A percentile compares a stretch with the other conserved stretches of the same genome.
Conservation (phyloP, 2,797 vertebrate genomes). For the Scolopax bukidnonensis region DNA sequence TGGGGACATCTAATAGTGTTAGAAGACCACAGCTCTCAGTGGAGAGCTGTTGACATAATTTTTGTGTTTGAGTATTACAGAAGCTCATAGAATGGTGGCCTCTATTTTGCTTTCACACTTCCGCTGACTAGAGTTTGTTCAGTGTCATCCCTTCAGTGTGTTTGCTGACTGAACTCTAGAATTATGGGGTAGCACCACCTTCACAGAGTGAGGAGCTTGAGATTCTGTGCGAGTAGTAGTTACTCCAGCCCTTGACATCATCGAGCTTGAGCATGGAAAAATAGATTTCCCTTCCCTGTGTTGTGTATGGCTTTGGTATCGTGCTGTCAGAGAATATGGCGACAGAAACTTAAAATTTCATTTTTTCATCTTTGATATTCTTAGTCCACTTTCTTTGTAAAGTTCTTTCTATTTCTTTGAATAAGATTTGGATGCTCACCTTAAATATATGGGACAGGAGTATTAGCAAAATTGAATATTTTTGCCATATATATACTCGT, state of each 20-base stretch:
- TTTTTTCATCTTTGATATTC: background rate
- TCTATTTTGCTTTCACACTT: background rate
- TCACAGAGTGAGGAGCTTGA: background rate
- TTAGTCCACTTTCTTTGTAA: background rate
- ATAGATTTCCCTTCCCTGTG: background rate
- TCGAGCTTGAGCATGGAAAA: background rate
- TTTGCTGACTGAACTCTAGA: background rate
- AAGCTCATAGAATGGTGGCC: background rate
- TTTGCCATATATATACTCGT: background rate
- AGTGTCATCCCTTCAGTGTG: background rate
- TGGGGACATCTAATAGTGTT: background rate
- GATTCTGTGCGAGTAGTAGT: background rate
- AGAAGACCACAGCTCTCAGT: background rate
- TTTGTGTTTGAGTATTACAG: background rate
- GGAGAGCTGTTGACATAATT: background rate
- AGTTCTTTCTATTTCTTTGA: background rate
- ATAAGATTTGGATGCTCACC: background rate
- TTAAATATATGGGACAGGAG: background rate
- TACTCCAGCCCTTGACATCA: background rate
- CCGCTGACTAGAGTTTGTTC: background rate
- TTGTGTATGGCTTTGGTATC: background rate
- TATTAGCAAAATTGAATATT: background rate
- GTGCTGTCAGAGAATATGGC: background rate
- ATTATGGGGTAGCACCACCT: rapidly evolving
- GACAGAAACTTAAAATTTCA: background rate